phyloP scores from a whole-genome alignment of 2,797 vertebrate genomes.

The Trachurus trachurus region DNA sequence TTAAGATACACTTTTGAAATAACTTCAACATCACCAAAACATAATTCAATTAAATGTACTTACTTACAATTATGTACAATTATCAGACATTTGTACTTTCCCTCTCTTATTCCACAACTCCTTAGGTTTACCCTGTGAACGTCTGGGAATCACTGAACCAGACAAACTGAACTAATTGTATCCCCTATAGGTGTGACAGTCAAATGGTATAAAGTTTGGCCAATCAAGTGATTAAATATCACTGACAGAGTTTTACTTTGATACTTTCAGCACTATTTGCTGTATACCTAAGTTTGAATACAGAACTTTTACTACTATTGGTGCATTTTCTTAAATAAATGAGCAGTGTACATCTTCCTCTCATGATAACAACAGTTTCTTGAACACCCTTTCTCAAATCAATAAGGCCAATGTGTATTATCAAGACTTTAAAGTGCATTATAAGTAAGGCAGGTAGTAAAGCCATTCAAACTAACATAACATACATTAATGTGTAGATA shows the following conservation, averaged over 20 bases:
- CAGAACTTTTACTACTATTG: not conserved
- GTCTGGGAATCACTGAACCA: not conserved
- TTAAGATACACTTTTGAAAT: not conserved
- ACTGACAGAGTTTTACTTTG: not conserved
- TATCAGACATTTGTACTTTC: not conserved
- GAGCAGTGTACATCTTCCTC: not conserved
- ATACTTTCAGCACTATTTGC: not conserved
- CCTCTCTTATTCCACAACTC: not conserved
- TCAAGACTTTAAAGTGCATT: not conserved
- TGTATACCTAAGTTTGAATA: not conserved
- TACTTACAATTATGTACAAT: not conserved
- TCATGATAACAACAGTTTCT: not conserved
- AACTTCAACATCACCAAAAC: not conserved
- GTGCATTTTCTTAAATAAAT: not conserved
- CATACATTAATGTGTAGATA: not conserved
- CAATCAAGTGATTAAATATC: not conserved
- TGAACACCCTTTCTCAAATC: not conserved
- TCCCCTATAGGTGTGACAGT: not conserved
- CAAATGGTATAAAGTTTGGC: not conserved
- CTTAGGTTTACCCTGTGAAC: not conserved
- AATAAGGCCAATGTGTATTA: not conserved
- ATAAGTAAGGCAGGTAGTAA: not conserved
- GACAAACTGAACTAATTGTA: not conserved
- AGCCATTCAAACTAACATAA: not conserved
- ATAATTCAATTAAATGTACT: too few species aligned